Conservation (phyloP, 2,113 vertebrate species). For the Tautogolabrus adspersus region DNA sequence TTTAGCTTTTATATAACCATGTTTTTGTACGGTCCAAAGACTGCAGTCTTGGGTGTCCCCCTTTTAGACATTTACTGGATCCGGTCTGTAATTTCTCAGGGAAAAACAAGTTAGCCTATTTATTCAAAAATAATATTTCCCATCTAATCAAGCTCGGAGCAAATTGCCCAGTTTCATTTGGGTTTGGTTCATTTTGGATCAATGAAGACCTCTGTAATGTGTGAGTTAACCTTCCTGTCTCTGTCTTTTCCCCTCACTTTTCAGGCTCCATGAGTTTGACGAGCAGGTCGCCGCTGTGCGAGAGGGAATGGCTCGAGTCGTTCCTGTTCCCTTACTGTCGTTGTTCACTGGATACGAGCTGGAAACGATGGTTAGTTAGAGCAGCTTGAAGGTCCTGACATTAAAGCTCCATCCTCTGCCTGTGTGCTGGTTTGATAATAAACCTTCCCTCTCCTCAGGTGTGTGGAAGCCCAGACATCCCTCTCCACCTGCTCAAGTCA, state of each 20-base stretch:
- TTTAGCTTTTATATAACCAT: too few species aligned
- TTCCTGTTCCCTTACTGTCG: conserved; percentile 95
- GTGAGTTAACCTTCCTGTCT: background rate
- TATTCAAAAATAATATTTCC: too few species aligned
- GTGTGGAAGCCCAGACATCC: conserved; percentile 98
- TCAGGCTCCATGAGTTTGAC: conserved; percentile 97
- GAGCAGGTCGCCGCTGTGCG: conserved; percentile 97
- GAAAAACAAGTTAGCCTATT: too few species aligned
- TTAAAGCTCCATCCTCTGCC: rapidly evolving
- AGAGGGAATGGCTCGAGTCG: conserved; percentile 97
- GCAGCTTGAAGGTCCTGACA: too few species aligned
- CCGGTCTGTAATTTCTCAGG: too few species aligned
- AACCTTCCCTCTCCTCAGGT: conserved; percentile 81
- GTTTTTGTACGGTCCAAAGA: too few species aligned
- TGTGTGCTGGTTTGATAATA: background rate
- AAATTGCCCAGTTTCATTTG: background rate
- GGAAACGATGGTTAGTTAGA: conserved; percentile 92
- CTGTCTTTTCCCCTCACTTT: conserved; percentile 18
- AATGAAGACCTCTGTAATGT: background rate
- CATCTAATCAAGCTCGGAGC: too few species aligned
- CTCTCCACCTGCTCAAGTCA: conserved; percentile 96
- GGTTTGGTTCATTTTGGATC: background rate
- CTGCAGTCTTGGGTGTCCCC: too few species aligned
- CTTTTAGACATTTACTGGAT: too few species aligned
- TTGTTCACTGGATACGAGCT: conserved; percentile 98